phyloP scores from a whole-genome alignment of 2,113 vertebrate genomes.

The Silurus asotus region DNA sequence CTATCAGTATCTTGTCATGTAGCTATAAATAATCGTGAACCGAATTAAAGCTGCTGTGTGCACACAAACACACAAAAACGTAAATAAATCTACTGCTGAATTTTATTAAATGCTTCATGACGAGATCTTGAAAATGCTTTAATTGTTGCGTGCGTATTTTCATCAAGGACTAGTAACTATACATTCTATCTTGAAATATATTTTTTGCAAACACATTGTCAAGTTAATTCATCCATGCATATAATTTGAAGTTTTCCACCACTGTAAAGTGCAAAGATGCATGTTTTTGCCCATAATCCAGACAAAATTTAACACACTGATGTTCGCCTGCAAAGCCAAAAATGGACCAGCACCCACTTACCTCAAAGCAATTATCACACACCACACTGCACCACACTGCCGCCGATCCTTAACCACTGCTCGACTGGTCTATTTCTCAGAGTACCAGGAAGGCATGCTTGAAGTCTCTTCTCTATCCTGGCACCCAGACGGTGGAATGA shows the following conservation, averaged over 20 bases:
- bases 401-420: too few relatives aligned
- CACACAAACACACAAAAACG: neutral
- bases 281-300: neutral
- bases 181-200: neutral
- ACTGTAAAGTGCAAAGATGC: neutral
- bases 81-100: neutral
- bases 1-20: neutral
- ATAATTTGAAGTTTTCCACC: neutral
- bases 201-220: neutral
- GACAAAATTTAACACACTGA: too few relatives aligned
- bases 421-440: too few relatives aligned
- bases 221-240: neutral
- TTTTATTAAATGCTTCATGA: neutral
- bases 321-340: too few relatives aligned
- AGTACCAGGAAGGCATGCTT: too few relatives aligned
- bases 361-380: too few relatives aligned
- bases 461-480: too few relatives aligned
- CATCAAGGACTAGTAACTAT: neutral
- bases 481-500: too few relatives aligned
- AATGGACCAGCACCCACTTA: too few relatives aligned
- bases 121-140: neutral
- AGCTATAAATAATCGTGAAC: conserved; percentile 14
- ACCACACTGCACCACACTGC: too few relatives aligned
- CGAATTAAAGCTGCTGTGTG: neutral
- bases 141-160: neutral